A percentile compares a stretch with the other conserved stretches of the same genome.
These are phyloP conservation scores for Dasypogon diadema DNA, from an alignment of 2,888 invertebrate species.

Conservation along the genomic window DNA sequence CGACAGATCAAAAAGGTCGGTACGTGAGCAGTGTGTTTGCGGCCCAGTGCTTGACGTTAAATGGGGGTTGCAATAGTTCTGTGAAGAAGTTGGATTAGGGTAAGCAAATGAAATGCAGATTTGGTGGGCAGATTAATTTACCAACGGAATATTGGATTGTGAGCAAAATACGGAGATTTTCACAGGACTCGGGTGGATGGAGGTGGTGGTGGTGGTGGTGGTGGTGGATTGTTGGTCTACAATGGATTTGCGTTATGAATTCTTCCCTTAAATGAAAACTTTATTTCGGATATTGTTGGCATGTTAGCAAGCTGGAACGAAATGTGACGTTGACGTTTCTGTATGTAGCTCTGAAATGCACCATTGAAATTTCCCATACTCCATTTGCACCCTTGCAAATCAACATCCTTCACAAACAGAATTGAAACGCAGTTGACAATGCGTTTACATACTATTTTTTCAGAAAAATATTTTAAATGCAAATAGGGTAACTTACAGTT, in stretches of 20 bases:
- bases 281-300: neutral
- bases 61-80: conserved; percentile 27
- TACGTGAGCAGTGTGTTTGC: conserved; percentile 1
- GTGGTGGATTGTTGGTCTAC: neutral
- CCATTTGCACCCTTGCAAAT: neutral
- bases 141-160: conserved; percentile 43
- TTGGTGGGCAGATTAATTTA: conserved; percentile 46
- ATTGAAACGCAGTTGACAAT: conserved; percentile 23
- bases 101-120: conserved; percentile 50
- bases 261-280: neutral
- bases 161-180: conserved; percentile 22
- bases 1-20: conserved; percentile 39
- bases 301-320: neutral
- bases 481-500: neutral
- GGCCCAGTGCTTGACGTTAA: conserved; percentile 16
- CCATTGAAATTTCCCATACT: neutral
- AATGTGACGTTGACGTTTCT: neutral
- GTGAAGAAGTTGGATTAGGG: conserved; percentile 36
- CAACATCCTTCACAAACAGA: conserved; percentile 1
- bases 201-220: neutral
- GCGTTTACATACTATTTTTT: conserved; percentile 1
- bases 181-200: neutral
- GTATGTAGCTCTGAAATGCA: neutral
- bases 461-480: conserved; percentile 12
- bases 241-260: neutral